Evolutionary conservation across 2,113 vertebrate genomes (phyloP).

Genomic region (Cranoglanis bouderius): DNA sequence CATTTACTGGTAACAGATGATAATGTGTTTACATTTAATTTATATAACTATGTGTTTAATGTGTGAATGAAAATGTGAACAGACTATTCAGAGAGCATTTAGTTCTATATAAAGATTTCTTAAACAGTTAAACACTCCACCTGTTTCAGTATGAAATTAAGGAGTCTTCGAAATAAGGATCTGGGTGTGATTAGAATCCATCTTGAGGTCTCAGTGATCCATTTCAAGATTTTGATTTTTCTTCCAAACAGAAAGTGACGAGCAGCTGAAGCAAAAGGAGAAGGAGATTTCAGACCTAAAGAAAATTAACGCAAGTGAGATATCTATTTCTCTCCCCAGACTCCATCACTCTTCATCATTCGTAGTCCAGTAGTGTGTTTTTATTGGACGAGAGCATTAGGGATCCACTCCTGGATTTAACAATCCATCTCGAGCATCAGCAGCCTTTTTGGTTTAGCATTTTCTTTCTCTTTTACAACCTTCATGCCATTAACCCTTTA

Average conservation of each 20-base stretch:
- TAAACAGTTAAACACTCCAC: neutral
- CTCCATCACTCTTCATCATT: neutral
- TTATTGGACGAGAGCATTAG: neutral
- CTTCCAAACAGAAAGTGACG: neutral
- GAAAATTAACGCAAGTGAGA: neutral
- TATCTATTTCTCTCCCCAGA: neutral
- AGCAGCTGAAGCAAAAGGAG: neutral
- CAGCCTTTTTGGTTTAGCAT: neutral
- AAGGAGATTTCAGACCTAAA: neutral
- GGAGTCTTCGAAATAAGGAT: neutral
- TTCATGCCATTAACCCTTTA: neutral
- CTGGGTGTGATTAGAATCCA: neutral
- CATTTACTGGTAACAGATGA: neutral
- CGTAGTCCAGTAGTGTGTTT: neutral
- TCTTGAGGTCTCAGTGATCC: neutral
- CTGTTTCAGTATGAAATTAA: neutral
- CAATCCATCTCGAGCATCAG: neutral
- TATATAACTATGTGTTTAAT: no score
- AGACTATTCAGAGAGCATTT: neutral
- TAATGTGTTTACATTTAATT: neutral
- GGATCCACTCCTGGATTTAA: neutral
- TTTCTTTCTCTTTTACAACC: neutral
- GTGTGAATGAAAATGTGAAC: no score
- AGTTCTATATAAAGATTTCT: neutral
- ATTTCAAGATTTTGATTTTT: neutral